These are phyloP conservation scores for Allacma fusca DNA, from an alignment of 2,888 invertebrate species.

Conservation along the genomic window DNA sequence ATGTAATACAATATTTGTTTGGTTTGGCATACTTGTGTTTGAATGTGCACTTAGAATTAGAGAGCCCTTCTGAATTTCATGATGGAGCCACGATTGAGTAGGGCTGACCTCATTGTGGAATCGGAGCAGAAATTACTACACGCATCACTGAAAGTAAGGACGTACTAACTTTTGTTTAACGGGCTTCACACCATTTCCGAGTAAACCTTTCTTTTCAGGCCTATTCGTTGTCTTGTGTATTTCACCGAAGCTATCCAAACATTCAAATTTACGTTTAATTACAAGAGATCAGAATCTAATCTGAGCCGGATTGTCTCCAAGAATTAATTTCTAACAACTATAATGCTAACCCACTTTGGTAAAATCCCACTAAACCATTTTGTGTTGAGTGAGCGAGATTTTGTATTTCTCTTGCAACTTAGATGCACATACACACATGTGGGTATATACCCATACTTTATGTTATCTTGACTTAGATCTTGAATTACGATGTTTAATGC, in stretches of 20 bases:
- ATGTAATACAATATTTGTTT: no score
- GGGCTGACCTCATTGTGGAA: constrained; percentile 94
- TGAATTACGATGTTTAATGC: no score
- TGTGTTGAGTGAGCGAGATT: no score
- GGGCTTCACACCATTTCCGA: neutral
- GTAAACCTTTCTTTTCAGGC: neutral
- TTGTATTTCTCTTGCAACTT: no score
- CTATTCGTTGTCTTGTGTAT: neutral
- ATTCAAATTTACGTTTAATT: neutral
- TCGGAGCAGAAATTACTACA: constrained; percentile 94
- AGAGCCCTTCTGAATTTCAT: constrained; percentile 91
- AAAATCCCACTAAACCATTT: no score
- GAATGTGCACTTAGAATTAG: no score
- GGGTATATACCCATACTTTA: no score
- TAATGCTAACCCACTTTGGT: no score
- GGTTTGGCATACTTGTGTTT: no score
- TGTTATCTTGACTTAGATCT: no score
- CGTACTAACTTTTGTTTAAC: no score
- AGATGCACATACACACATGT: no score
- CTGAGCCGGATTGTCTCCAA: neutral
- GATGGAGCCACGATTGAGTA: constrained; percentile 93
- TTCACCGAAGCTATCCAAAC: neutral
- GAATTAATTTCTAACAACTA: neutral
- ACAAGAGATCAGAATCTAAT: constrained; percentile 1
- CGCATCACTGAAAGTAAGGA: constrained; percentile 85